phyloP scores from a whole-genome alignment of 2,888 invertebrate species.

The Orchesellides sinensis region DNA sequence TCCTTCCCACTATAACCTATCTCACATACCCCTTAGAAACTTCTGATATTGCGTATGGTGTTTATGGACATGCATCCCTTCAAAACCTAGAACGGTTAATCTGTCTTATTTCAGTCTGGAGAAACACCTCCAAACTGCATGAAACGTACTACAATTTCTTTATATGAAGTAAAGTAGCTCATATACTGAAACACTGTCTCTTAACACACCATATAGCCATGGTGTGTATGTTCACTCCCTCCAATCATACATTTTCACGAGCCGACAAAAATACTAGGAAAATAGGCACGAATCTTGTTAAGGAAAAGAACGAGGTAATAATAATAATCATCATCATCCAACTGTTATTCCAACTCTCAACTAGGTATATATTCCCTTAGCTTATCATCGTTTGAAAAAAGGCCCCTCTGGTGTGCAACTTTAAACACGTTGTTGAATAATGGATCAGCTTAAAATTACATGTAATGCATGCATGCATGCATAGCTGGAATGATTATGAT shows the following conservation, averaged over 20 bases:
- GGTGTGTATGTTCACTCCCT: too few species aligned
- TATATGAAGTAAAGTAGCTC: background rate
- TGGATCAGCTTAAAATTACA: conserved; percentile 48
- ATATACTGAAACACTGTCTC: background rate
- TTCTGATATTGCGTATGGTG: background rate
- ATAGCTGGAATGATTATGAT: conserved; percentile 31
- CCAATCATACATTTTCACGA: conserved; percentile 15
- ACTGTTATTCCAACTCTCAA: conserved; percentile 33
- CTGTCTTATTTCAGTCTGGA: background rate
- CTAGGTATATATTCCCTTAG: too few species aligned
- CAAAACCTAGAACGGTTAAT: background rate
- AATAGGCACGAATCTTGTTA: conserved; percentile 50
- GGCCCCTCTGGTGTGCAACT: conserved; percentile 50
- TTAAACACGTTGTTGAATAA: conserved; percentile 52
- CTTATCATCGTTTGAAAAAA: conserved; percentile 30
- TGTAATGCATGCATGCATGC: conserved; percentile 26
- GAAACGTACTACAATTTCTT: too few species aligned
- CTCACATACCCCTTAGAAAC: background rate
- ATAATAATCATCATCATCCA: conserved; percentile 33
- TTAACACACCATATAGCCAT: too few species aligned
- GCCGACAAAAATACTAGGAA: conserved; percentile 22
- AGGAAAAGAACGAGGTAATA: conserved; percentile 41
- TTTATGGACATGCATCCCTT: background rate
- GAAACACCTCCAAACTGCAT: background rate
- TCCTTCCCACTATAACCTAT: conserved; percentile 13